phyloP scores from a whole-genome alignment of 2,888 invertebrate genomes.

The Drosophila rubida region DNA sequence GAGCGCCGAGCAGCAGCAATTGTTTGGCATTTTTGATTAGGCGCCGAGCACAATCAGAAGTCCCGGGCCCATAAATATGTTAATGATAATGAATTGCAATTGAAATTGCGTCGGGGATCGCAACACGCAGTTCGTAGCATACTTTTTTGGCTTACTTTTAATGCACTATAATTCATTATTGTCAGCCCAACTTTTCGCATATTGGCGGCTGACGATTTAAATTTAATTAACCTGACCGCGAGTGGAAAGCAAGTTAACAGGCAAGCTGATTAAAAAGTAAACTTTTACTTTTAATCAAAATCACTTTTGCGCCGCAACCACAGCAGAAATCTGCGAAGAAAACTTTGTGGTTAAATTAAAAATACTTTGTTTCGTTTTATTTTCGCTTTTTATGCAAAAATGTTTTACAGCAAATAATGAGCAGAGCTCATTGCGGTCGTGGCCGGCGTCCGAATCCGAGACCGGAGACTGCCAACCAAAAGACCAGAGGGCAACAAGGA shows the following conservation, averaged over 20 bases:
- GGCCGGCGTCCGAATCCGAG: background rate
- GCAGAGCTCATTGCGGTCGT: constrained; percentile 46
- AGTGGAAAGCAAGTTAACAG: constrained; percentile 47
- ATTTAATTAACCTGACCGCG: constrained; percentile 67
- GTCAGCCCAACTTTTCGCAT: constrained; percentile 44
- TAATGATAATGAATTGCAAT: constrained; percentile 77
- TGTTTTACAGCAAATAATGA: constrained; percentile 62
- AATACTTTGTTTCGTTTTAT: no score
- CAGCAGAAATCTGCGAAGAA: constrained; percentile 44
- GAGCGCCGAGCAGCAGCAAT: constrained; percentile 24
- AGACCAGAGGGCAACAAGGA: constrained; percentile 37
- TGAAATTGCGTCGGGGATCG: constrained; percentile 53
- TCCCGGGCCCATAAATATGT: constrained; percentile 65
- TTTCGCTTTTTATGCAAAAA: constrained; percentile 53
- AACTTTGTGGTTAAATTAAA: constrained; percentile 78
- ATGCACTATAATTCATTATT: constrained; percentile 50
- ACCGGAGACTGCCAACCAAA: background rate
- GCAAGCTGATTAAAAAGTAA: constrained; percentile 67
- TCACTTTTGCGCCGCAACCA: constrained; percentile 64
- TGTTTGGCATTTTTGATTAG: constrained; percentile 67
- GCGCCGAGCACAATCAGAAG: constrained; percentile 25
- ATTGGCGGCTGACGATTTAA: constrained; percentile 45
- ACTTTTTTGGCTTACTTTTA: constrained; percentile 32
- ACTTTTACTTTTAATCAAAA: constrained; percentile 74
- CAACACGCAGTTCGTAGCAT: constrained; percentile 13